Conservation (phyloP, 2,888 invertebrate genomes). For the Holacanthella duospinosa region DNA sequence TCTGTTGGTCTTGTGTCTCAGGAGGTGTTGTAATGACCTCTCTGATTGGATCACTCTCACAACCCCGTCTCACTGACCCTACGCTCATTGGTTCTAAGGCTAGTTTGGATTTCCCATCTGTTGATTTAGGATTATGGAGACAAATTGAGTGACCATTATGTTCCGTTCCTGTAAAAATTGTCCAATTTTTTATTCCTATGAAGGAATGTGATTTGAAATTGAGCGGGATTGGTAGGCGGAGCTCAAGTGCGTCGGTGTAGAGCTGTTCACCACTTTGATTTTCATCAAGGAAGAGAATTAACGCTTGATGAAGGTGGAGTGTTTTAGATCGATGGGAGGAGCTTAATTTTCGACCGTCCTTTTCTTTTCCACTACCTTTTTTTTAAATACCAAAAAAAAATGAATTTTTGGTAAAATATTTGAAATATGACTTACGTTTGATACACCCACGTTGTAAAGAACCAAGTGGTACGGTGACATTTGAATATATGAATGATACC, state of each 20-base stretch:
- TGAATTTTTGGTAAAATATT: neutral
- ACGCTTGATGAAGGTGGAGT: neutral
- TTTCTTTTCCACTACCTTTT: neutral
- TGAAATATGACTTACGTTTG: neutral
- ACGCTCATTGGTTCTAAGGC: neutral
- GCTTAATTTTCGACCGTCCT: neutral
- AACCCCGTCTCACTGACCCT: neutral
- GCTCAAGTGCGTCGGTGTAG: slow-evolving; percentile 5
- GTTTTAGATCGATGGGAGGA: neutral
- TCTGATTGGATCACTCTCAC: neutral
- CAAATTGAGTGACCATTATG: slow-evolving; percentile 1
- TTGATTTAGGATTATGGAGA: neutral
- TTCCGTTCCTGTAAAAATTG: slow-evolving; percentile 9
- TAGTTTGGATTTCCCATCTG: neutral
- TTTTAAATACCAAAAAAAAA: neutral
- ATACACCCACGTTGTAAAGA: neutral
- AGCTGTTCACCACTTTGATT: neutral
- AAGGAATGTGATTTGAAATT: neutral
- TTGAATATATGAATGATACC: neutral
- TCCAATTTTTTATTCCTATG: slow-evolving; percentile 8
- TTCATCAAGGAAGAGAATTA: neutral
- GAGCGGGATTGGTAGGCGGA: neutral
- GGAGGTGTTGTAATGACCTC: slow-evolving; percentile 6
- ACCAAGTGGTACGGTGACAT: neutral
- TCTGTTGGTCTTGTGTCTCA: neutral